A percentile compares a stretch with the other conserved stretches of the same genome.
Evolutionary conservation across 2,888 invertebrate species (phyloP).

Genomic region (Ophion ellenae): DNA sequence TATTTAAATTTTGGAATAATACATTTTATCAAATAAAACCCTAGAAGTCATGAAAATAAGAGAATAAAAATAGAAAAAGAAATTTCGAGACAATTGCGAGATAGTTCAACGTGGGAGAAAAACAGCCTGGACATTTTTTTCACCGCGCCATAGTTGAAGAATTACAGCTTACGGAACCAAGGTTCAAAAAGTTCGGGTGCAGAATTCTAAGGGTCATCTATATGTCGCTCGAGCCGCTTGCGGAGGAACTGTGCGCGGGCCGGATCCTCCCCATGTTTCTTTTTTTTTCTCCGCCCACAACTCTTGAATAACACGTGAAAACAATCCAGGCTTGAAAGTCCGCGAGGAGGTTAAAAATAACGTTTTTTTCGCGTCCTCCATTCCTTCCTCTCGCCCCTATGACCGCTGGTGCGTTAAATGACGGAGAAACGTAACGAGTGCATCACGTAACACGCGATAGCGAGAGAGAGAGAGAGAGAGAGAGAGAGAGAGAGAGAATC

Average conservation of each 20-base stretch:
- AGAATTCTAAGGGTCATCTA: too few relatives aligned
- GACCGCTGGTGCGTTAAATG: background rate
- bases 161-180: too few relatives aligned
- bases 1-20: too few relatives aligned
- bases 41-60: too few relatives aligned
- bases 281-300: conserved; percentile 8
- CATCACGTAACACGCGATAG: background rate
- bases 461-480: background rate
- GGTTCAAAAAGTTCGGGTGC: too few relatives aligned
- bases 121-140: too few relatives aligned
- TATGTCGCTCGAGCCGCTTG: too few relatives aligned
- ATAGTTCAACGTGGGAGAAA: too few relatives aligned
- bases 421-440: background rate
- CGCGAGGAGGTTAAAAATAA: conserved; percentile 28
- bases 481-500: background rate
- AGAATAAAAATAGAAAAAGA: too few relatives aligned
- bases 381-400: background rate
- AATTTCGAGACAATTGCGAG: too few relatives aligned
- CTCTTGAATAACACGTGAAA: background rate
- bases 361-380: background rate
- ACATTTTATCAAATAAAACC: too few relatives aligned
- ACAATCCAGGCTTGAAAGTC: background rate
- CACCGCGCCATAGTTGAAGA: too few relatives aligned
- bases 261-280: background rate
- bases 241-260: conserved; percentile 27